Evolutionary conservation across 2,113 vertebrate genomes (phyloP).

Genomic region (Seriola rivoliana): DNA sequence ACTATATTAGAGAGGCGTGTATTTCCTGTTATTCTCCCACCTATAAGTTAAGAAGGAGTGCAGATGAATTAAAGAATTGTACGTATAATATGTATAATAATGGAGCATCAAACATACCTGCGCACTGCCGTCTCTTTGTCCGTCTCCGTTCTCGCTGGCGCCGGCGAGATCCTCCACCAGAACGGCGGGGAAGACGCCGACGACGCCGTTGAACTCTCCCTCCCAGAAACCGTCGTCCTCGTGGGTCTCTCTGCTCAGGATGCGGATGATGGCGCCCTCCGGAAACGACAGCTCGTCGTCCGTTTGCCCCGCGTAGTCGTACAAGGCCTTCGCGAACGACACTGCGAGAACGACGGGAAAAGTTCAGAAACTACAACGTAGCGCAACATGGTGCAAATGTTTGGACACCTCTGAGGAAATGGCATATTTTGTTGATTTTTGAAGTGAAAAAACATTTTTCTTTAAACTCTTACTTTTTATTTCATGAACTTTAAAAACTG

Average conservation of each 20-base stretch:
- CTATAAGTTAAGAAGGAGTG: too few relatives aligned
- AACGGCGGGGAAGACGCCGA: conserved; percentile 96
- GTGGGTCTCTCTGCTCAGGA: conserved; percentile 95
- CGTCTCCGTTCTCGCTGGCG: conserved; percentile 85
- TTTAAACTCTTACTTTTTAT: too few relatives aligned
- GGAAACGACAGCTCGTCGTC: conserved; percentile 96
- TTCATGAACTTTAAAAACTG: too few relatives aligned
- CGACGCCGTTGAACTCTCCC: conserved; percentile 91
- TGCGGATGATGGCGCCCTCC: conserved; percentile 96
- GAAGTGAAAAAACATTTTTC: too few relatives aligned
- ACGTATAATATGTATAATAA: too few relatives aligned
- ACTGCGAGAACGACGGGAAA: conserved; percentile 37
- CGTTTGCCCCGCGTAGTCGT: conserved; percentile 97
- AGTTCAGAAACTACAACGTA: neutral
- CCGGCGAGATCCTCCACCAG: conserved; percentile 94
- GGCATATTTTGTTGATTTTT: too few relatives aligned
- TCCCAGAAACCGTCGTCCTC: conserved; percentile 99
- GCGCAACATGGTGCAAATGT: too few relatives aligned
- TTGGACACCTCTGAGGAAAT: too few relatives aligned
- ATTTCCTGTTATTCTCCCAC: too few relatives aligned
- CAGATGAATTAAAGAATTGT: too few relatives aligned
- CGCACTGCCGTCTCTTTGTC: conserved; percentile 79
- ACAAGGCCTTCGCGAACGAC: conserved; percentile 86
- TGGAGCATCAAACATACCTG: conserved; percentile 33
- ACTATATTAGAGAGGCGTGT: too few relatives aligned